Base-by-base conservation (phyloP, 2,113 vertebrate species). In the Stigmatopora argus region DNA sequence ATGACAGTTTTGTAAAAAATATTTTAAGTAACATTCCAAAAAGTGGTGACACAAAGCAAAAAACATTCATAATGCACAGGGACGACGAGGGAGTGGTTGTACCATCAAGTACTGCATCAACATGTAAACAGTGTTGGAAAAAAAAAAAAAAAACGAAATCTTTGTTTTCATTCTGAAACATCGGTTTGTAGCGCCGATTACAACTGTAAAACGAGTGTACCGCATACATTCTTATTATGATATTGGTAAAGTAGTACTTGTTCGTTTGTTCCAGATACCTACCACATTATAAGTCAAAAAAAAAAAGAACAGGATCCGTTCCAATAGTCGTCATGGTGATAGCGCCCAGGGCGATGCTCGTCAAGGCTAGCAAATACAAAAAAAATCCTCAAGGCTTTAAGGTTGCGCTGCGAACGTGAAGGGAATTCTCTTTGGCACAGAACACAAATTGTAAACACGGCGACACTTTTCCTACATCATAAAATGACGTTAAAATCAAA, bases 351-450 rank as follows among this genome's bases (percentile, higher is more conserved):
- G 9, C 38, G 38, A 41, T 41, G 38, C 2, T 41, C 38, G 38
- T 41, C 38, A 1, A 41, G 38, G 38, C 38, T 7, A 41, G 38
- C 38, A 41, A 41, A 41, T 41, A 41, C 26, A 31, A 31, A 31
- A 31, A 31, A 31, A 41, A 41, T 41, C 6, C 4, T 10, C 38
- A 41, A 41, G 38, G 38, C 38, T 41, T 41, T 41, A 41, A 41
- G 38, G 38, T 10, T 41, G 38, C 38, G 38, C 1, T 41, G 9
- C 38, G 7, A 41, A 41, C 38, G 38, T 41, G 6, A 10, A 41
- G 7, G 38, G 70, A 78, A 26, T 86, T 74, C 65, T 91, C 91
- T 92, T 92, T 92, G 91, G 91, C 87, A 89, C 85, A 78, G 72
- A 75, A 90, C 77, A 87, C 66, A 87, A 65, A 55, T 57, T 88